Conservation (phyloP, 2,113 vertebrate genomes). For the Xenotilapia longispinis region DNA sequence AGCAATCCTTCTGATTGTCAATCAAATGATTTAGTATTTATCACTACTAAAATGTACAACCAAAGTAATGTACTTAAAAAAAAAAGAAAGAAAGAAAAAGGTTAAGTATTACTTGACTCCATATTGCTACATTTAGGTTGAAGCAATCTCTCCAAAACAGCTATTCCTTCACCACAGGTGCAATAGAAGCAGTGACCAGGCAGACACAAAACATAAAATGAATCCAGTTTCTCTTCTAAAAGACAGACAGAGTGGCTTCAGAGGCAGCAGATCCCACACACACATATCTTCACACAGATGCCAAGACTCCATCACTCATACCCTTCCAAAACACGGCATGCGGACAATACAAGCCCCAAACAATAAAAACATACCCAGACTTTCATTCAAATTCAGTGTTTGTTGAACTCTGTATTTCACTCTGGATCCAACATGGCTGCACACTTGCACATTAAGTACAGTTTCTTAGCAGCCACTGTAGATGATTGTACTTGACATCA, state of each 20-base stretch:
- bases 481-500: slow-evolving; percentile 87
- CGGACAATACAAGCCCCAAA: background rate
- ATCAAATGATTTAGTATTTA: background rate
- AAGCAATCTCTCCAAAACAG: background rate
- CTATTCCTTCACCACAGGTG: background rate
- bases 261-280: background rate
- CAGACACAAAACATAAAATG: background rate
- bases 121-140: background rate
- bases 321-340: background rate
- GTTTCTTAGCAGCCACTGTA: slow-evolving; percentile 77
- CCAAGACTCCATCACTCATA: background rate
- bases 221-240: background rate
- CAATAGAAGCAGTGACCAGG: background rate
- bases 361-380: background rate
- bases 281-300: background rate
- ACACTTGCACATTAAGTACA: slow-evolving; percentile 17
- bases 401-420: background rate
- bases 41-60: background rate
- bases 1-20: background rate
- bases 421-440: slow-evolving; percentile 20
- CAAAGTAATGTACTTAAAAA: background rate
- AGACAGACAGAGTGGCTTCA: background rate
- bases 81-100: background rate
- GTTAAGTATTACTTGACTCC: background rate
- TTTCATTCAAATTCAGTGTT: background rate